Percentiles rank a stretch among this genome's conserved stretches.
Conservation (phyloP, 92 coral and sea anemone species). For the Plumapathes pennacea region DNA sequence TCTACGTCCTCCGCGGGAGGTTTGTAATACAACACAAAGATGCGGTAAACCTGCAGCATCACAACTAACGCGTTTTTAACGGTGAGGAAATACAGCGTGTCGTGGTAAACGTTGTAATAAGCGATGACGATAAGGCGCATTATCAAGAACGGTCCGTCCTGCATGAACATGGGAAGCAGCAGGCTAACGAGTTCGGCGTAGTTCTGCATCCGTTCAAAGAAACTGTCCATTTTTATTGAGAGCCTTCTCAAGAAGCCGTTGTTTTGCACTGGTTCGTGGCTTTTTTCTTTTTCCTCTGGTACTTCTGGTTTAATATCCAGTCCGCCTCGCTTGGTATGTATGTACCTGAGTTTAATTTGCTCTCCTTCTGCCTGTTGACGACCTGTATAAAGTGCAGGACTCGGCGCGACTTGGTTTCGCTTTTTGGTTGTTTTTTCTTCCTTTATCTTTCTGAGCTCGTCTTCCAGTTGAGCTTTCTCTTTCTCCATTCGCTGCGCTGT, state of each 20-base stretch:
- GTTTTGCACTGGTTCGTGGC: constrained; percentile 8
- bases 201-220: constrained; percentile 45
- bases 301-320: constrained; percentile 70
- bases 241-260: constrained; percentile 6
- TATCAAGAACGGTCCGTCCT: constrained; percentile 82
- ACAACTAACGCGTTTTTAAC: constrained; percentile 91
- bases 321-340: constrained; percentile 72
- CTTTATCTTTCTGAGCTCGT: constrained; percentile 65
- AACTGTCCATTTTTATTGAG: constrained; percentile 15
- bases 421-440: constrained; percentile 52
- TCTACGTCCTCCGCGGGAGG: constrained; percentile 87
- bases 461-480: constrained; percentile 72
- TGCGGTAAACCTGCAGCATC: constrained; percentile 91
- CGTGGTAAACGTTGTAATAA: constrained; percentile 76
- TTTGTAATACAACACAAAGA: constrained; percentile 85
- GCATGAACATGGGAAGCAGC: constrained; percentile 85
- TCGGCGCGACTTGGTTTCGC: constrained; percentile 77
- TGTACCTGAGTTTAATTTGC: constrained; percentile 57
- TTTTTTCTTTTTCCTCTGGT: constrained; percentile 25
- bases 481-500: constrained; percentile 83
- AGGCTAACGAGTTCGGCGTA: constrained; percentile 70
- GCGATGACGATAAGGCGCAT: constrained; percentile 86
- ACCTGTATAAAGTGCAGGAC: constrained; percentile 70
- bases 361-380: constrained; percentile 13
- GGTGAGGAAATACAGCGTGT: constrained; percentile 83